phyloP scores from a whole-genome alignment of 2,888 invertebrate species.

The Elgonia sp. region DNA sequence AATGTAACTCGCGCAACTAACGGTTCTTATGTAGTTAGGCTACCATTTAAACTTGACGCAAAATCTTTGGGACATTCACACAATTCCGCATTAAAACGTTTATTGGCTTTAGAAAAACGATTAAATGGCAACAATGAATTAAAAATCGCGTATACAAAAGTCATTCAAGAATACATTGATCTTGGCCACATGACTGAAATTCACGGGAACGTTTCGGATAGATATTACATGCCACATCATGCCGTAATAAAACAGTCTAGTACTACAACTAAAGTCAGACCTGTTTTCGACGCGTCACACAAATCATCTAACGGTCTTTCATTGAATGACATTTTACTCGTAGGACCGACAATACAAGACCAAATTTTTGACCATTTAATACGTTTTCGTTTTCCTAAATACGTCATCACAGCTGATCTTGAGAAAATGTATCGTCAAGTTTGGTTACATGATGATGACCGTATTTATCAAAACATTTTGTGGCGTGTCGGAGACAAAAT shows the following conservation, averaged over 20 bases:
- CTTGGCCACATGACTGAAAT: conserved; percentile 26
- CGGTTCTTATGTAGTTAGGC: conserved; percentile 1
- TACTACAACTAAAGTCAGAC: conserved; percentile 27
- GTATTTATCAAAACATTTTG: conserved; percentile 12
- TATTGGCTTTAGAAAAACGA: conserved; percentile 26
- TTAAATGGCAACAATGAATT: background rate
- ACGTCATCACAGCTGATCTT: conserved; percentile 19
- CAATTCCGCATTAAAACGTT: conserved; percentile 21
- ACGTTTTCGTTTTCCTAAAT: conserved; percentile 23
- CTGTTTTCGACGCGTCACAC: conserved; percentile 20
- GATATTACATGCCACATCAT: conserved; percentile 46
- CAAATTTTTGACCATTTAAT: background rate
- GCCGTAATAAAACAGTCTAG: conserved; percentile 46
- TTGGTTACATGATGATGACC: conserved; percentile 16
- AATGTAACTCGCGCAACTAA: background rate
- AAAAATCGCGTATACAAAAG: conserved; percentile 19
- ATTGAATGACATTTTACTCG: conserved; percentile 19
- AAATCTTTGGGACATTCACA: background rate
- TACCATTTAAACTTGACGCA: conserved; percentile 6
- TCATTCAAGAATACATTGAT: conserved; percentile 38
- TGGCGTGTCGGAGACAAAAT: background rate
- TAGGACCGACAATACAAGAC: conserved; percentile 25
- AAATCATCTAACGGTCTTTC: conserved; percentile 25
- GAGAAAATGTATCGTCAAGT: conserved; percentile 49
- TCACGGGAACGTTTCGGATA: background rate